Percentiles rank a stretch among this genome's conserved stretches.
Conservation (phyloP, 2,797 vertebrate species). For the Galagoides demidoff region DNA sequence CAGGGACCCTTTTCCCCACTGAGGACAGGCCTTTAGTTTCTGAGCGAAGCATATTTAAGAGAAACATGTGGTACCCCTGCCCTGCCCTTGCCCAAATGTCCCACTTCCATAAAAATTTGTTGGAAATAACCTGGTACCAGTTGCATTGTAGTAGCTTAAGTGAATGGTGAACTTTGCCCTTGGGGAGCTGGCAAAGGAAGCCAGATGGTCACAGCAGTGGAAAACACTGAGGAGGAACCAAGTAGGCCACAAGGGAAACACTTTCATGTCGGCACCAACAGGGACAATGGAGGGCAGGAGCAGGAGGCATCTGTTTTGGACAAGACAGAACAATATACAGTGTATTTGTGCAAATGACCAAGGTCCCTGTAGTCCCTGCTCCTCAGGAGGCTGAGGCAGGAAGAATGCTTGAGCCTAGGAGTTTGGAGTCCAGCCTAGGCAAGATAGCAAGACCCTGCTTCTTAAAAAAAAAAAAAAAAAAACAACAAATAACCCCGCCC, state of each 20-base stretch:
- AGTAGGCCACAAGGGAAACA: not conserved
- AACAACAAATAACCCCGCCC: not conserved
- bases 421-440: not conserved
- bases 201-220: not conserved
- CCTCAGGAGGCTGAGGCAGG: not conserved
- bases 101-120: not conserved
- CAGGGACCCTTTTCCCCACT: not conserved
- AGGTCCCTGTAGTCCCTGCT: not conserved
- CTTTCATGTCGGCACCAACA: not conserved
- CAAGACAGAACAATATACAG: not conserved
- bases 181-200: not conserved
- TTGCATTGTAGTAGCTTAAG: rapidly evolving
- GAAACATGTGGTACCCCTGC: rapidly evolving
- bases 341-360: not conserved
- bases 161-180: not conserved
- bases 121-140: not conserved
- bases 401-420: not conserved
- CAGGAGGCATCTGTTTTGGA: not conserved
- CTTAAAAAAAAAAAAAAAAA: not conserved
- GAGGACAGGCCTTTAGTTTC: not conserved
- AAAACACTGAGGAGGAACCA: not conserved
- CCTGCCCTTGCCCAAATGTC: not conserved
- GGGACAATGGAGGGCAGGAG: not conserved
- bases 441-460: not conserved
- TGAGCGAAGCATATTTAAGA: not conserved